Base-by-base conservation (phyloP, 2,113 vertebrate genomes). In the Thymallus thymallus region DNA sequence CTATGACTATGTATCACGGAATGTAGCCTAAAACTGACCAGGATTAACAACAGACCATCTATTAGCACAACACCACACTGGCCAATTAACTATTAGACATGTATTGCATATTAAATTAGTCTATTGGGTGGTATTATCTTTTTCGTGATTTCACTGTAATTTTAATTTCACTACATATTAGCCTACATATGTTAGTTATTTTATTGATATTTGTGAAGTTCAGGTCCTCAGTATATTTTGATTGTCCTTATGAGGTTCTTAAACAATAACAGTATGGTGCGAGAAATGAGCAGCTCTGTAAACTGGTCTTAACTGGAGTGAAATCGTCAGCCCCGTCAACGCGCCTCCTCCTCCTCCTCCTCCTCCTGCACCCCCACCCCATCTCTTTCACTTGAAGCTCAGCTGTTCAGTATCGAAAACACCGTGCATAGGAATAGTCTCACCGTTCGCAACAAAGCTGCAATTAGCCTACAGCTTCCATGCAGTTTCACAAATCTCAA, bases 281-380 rank as follows among this genome's bases (percentile, higher is more conserved):
- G 62, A 80, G 77, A 86, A 82, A 89, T 23, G 64, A 81, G 46
- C 78, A 69, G 77, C 69, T 48, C 71, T 62, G 68, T 69, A 65
- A 94, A 93, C 93, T 93, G 92, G 93, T 94, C 91, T 92, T 87
- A 93, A 91, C 92, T 92, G 91, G 93, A 92, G 90, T 86, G 85
- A 69, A 88, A 89, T 84, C 85, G 83, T 76, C 87, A 74, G 24
- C 69, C 58, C 72, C 79, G 82, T 87, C 86, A 79, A 75, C 45
- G 76, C 76, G 67, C 56, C 56, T 60, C 56, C 16, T 14, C 2
- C 51, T 56, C 56, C 56, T 60, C 56, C 16, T 14, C 2, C 51
- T 56, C 51, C 18, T 3, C 51, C 4, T 16, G 6, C 56, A 3
- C 56, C 4, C 9, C 61, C 7, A 12, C 23, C 0, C 77, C 18